phyloP scores from a whole-genome alignment of 2,113 vertebrate species.

The Delphinus delphis region DNA sequence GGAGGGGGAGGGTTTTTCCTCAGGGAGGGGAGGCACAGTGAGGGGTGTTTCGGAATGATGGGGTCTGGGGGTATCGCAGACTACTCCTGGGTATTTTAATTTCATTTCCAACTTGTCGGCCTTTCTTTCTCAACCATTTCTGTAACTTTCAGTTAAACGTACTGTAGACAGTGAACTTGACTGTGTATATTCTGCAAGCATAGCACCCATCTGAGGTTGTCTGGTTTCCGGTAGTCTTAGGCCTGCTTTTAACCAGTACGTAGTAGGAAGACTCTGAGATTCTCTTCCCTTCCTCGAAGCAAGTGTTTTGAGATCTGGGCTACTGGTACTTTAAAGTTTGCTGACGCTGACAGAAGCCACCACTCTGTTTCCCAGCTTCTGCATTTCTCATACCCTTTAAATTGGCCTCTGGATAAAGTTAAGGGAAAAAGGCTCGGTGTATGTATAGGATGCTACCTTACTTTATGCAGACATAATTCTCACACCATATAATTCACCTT shows the following conservation, averaged over 20 bases:
- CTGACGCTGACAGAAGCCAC: neutral
- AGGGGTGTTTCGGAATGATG: too few relatives aligned
- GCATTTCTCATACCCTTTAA: neutral
- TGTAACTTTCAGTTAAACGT: neutral
- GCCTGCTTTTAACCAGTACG: neutral
- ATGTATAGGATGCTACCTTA: rapidly evolving
- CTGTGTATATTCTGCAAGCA: neutral
- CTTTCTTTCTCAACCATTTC: neutral
- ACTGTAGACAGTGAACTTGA: rapidly evolving
- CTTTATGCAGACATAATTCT: neutral
- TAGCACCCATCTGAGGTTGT: rapidly evolving
- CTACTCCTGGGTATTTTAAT: neutral
- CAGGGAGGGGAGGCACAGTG: rapidly evolving
- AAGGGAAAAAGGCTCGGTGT: neutral
- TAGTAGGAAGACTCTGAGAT: neutral
- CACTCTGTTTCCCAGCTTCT: neutral
- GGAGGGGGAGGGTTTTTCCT: neutral
- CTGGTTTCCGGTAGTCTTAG: neutral
- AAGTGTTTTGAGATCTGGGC: neutral
- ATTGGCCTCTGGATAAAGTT: neutral
- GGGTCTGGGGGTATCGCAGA: neutral
- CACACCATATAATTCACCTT: neutral
- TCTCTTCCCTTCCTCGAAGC: neutral
- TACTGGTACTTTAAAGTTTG: neutral
- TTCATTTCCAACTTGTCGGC: neutral